Evolutionary conservation across 2,797 vertebrate species (phyloP), one percentile per base, ranked within the genome.

Genomic region (Cyclura pinguis): DNA sequence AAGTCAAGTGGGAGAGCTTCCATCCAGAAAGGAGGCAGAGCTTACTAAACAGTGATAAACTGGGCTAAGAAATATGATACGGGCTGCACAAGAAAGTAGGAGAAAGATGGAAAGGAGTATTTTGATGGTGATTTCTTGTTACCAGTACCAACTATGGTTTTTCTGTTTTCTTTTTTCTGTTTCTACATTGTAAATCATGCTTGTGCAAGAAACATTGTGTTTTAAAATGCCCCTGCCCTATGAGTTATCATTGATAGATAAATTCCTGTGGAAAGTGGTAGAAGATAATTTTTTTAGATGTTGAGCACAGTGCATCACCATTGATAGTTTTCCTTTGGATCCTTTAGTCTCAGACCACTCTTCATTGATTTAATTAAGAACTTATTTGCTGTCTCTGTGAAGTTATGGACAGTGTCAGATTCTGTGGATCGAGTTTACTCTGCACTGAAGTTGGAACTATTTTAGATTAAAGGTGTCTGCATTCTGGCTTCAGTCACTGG

Each of bases 201-300:
- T 47, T 76, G 72, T 76, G 72, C 3, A 64, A 76, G 32, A 72
- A 16, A 22, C 42, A 29, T 7, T 27, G 18, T 80, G 16, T 1
- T 38, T 78, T 32, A 29, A 84, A 35, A 64, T 62, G 22, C 59
- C 52, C 32, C 32, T 89, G 13, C 27, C 29, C 9, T 72, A 10
- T 80, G 4, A 73, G 29, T 67, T 77, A 42, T 86, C 92, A 64
- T 88, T 88, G 62, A 27, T 80, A 67, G 24, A 47, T 80, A 64
- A 73, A 52, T 62, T 69, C 13, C 3, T 57, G 14, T 57, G 52
- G 83, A 93, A 16, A 42, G 88, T 29, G 0, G 59, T 91, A 90
- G 69, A 52, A 92, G 84, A 90, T 84, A 82, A 88, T 77, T 91
- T 89, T 90, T 84, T 57, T 88, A 88, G 86, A 88, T 86, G 52